Evolutionary conservation across 2,888 invertebrate genomes (phyloP), one percentile per base, ranked within the genome.

Genomic region (Chloroclysta siterata): DNA sequence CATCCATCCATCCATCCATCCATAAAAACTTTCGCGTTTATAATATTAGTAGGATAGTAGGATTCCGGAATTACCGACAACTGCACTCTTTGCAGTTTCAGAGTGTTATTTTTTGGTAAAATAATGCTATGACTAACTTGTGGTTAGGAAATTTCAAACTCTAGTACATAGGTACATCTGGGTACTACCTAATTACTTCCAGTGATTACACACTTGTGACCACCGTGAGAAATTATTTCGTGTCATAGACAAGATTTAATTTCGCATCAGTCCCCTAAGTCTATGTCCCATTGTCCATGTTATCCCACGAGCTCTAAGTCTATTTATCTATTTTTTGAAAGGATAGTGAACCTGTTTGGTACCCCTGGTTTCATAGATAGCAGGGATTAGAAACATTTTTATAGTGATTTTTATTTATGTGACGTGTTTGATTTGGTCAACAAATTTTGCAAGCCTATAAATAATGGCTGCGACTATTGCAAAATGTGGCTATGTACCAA

Each of bases 271-370:
- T 82, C 80, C 86, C 83, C 81, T 81, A 79, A 33, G 67, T 72
- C 63, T 69, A 59, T 83, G 51, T 14, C 78, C 83, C 78, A 79
- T 82, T 81, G 77, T 83, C 79, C 80, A 78, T 80, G 71, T 82
- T 70, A 68, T 70, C 61, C 63, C 63, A 71, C 57, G 61, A 65
- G 62, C 63, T 60, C 65, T 70, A 64, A 56, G 58, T 56, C 82
- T 84, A 83, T 86, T 88, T 84, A 82, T 84, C 85, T 85, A 85
- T 78, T 75, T 22, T 71, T 82, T 74, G 61, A 73, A 79, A 80
- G 78, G 79, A 80, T 81, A 72, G 72, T 72, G 72, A 88, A 91
- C 91, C 90, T 90, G 91, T 90, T 82, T 82, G 68, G 73, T 75
- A 80, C 79, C 80, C 80, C 72, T 80, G 77, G 63, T 70, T 80